phyloP scores from a whole-genome alignment of 2,113 vertebrate species.

The Galemys pyrenaicus region DNA sequence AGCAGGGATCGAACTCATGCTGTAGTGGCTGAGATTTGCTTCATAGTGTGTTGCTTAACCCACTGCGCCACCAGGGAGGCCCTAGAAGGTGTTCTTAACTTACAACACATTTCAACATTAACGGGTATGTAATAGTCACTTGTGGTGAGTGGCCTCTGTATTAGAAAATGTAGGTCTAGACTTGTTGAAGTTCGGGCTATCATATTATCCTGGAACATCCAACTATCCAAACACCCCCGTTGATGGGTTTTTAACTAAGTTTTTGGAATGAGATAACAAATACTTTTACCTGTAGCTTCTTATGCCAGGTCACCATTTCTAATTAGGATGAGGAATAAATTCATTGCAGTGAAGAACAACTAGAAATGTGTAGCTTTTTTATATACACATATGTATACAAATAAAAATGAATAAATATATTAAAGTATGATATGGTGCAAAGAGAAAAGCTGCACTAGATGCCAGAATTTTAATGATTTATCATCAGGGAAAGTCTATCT shows the following conservation, averaged over 20 bases:
- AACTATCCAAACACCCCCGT: background rate
- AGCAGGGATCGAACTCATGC: no score
- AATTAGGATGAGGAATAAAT: background rate
- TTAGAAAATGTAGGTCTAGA: background rate
- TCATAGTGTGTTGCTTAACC: no score
- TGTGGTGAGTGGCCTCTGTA: background rate
- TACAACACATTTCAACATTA: background rate
- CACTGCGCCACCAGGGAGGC: no score
- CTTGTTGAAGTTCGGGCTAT: background rate
- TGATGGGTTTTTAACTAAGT: constrained; percentile 12
- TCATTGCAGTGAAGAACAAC: background rate
- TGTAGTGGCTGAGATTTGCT: no score
- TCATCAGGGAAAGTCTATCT: background rate
- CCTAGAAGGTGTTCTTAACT: background rate
- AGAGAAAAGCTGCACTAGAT: background rate
- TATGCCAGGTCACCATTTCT: background rate
- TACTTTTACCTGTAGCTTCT: background rate
- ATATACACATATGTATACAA: background rate
- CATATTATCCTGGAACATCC: background rate
- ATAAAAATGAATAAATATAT: constrained; percentile 5
- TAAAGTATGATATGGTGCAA: background rate
- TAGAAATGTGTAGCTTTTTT: background rate
- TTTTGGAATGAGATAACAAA: constrained; percentile 1
- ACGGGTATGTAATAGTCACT: background rate
- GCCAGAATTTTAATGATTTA: background rate